A percentile compares a stretch with the other conserved stretches of the same genome.
These are phyloP conservation scores for Sicus ferrugineus DNA, from an alignment of 2,888 invertebrate species.

Conservation along the genomic window DNA sequence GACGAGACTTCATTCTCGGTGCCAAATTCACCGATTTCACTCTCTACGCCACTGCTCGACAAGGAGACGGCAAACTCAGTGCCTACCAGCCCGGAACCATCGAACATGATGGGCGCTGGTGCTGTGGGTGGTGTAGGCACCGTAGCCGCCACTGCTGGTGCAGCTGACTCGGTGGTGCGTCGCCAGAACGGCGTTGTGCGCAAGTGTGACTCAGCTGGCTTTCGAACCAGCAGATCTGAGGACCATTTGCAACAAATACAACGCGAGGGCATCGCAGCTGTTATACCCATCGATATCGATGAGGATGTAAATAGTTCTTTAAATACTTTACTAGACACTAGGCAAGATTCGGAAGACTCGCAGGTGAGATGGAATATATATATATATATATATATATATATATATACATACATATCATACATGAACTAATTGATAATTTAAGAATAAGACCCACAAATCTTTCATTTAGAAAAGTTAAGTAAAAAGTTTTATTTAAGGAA, in stretches of 20 bases:
- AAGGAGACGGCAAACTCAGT: slow-evolving; percentile 69
- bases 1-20: slow-evolving; percentile 64
- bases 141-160: slow-evolving; percentile 23
- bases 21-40: slow-evolving; percentile 66
- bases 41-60: slow-evolving; percentile 64
- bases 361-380: slow-evolving; percentile 54
- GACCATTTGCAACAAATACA: slow-evolving; percentile 81
- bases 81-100: slow-evolving; percentile 74
- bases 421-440: no score
- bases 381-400: no score
- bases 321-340: slow-evolving; percentile 86
- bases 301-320: slow-evolving; percentile 93
- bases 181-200: slow-evolving; percentile 67
- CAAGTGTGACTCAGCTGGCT: slow-evolving; percentile 71
- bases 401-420: no score
- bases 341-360: slow-evolving; percentile 68
- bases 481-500: no score
- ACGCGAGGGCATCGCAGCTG: slow-evolving; percentile 75
- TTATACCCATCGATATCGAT: slow-evolving; percentile 86
- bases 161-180: slow-evolving; percentile 52
- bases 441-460: no score
- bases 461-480: no score
- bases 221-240: slow-evolving; percentile 89
- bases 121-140: slow-evolving; percentile 32
- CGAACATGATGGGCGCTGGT: slow-evolving; percentile 44